Conservation (phyloP, 2,797 vertebrate species). For the Onychomys arenicola region DNA sequence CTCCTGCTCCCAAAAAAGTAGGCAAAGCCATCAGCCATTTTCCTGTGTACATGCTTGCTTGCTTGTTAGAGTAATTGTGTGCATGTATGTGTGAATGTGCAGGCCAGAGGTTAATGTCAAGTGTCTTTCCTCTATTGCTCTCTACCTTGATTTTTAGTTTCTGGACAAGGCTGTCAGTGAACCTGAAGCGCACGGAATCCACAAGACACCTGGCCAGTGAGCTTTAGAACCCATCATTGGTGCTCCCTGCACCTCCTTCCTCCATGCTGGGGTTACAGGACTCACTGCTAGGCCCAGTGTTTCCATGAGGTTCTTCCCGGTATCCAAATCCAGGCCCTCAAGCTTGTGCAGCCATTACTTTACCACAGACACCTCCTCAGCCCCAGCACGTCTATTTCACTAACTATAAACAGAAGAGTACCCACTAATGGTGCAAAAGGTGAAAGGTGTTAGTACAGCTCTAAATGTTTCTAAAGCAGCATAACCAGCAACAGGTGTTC, state of each 20-base stretch:
- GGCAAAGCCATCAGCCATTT: background rate
- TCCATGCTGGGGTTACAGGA: background rate
- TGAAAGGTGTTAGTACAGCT: background rate
- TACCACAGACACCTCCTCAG: background rate
- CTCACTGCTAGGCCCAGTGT: background rate
- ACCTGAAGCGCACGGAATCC: background rate
- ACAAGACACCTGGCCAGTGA: background rate
- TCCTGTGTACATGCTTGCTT: no score
- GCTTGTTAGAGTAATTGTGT: background rate
- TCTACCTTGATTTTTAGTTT: background rate
- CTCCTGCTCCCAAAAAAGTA: no score
- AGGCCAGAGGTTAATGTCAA: background rate
- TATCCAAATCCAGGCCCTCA: background rate
- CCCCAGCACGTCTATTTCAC: background rate
- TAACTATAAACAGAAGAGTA: constrained; percentile 16
- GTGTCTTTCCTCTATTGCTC: background rate
- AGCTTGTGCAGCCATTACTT: background rate
- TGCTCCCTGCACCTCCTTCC: background rate
- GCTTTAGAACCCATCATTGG: fast-evolving
- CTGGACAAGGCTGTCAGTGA: background rate
- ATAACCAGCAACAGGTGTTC: background rate
- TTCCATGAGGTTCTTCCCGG: background rate
- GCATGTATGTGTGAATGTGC: background rate
- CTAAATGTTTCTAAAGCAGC: constrained; percentile 19
- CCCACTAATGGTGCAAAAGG: background rate